Conservation (phyloP, 2,888 invertebrate genomes). For the Sinohyriopsis cumingii region DNA sequence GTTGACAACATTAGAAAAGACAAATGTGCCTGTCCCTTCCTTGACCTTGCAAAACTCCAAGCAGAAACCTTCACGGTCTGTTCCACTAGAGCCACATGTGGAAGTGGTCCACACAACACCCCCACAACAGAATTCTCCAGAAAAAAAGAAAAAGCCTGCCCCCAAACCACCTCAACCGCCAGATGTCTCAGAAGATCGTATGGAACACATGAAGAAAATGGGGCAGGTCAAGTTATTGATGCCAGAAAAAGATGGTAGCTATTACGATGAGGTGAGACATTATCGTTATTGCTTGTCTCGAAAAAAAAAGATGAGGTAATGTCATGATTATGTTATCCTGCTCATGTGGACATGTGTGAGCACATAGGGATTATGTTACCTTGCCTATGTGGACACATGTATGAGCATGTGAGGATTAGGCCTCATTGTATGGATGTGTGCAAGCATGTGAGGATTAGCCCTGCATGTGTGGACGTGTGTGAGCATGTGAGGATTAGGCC, state of each 20-base stretch:
- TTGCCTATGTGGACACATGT: no score
- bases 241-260: slow-evolving; percentile 46
- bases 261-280: slow-evolving; percentile 49
- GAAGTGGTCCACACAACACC: background rate
- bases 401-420: no score
- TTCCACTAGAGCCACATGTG: background rate
- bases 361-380: no score
- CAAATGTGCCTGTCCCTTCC: background rate
- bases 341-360: no score
- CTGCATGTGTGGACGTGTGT: no score
- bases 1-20: background rate
- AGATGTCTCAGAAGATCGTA: slow-evolving; percentile 49
- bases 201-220: slow-evolving; percentile 58
- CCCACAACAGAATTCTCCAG: no score
- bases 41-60: slow-evolving; percentile 1
- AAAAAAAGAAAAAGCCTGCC: slow-evolving; percentile 4
- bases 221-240: slow-evolving; percentile 52
- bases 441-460: no score
- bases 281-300: no score
- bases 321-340: no score
- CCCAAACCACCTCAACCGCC: slow-evolving; percentile 13
- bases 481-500: no score
- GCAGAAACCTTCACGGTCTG: background rate
- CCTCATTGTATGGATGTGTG: no score
- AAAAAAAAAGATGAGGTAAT: no score